A percentile compares a stretch with the other conserved stretches of the same genome.
phyloP scores from a whole-genome alignment of 2,797 vertebrate genomes.

The Mareca penelope region DNA sequence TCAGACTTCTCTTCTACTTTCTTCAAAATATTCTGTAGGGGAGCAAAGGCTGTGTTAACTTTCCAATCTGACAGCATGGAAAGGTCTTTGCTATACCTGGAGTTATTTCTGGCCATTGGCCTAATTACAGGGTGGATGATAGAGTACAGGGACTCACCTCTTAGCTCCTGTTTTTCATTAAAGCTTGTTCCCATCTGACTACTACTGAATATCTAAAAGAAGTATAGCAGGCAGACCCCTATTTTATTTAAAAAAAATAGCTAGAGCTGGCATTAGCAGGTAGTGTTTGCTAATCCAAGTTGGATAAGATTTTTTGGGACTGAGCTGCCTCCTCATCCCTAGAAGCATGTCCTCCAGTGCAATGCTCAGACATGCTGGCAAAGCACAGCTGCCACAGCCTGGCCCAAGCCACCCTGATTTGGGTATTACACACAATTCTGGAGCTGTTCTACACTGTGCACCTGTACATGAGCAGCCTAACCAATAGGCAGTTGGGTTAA shows the following conservation, averaged over 20 bases:
- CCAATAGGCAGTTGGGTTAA: not conserved
- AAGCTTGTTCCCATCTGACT: not conserved
- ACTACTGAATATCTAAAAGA: not conserved
- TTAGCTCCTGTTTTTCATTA: not conserved
- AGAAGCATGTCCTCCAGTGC: not conserved
- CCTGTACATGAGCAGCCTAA: not conserved
- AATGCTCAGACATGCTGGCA: not conserved
- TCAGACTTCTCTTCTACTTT: conserved; percentile 90
- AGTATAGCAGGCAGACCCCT: not conserved
- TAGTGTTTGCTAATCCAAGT: not conserved
- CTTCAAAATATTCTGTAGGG: conserved; percentile 92
- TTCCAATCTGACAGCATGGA: not conserved
- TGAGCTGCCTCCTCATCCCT: not conserved
- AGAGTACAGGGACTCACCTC: not conserved
- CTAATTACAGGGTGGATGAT: not conserved
- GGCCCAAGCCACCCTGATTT: not conserved
- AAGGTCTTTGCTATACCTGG: not conserved
- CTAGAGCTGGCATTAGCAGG: not conserved
- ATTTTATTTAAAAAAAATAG: not conserved
- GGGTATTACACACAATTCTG: not conserved
- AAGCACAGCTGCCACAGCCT: not conserved
- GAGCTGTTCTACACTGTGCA: not conserved
- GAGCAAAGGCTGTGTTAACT: conserved; percentile 10
- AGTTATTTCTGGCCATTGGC: not conserved
- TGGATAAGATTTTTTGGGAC: not conserved